phyloP scores from a whole-genome alignment of 2,797 vertebrate species.

The Oreochromis mossambicus region DNA sequence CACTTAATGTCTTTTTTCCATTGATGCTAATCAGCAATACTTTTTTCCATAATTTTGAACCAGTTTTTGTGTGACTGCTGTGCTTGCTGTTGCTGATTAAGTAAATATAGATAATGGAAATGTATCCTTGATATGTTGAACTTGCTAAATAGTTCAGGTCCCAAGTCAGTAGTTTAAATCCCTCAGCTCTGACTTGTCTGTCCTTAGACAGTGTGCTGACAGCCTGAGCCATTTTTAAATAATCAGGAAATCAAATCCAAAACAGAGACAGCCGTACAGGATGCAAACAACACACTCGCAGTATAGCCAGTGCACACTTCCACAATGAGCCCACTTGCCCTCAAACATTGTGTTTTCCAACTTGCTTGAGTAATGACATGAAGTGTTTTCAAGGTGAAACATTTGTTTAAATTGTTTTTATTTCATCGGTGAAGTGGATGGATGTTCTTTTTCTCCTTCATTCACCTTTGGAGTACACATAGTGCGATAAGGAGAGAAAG shows the following conservation, averaged over 20 bases:
- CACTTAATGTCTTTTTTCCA: neutral
- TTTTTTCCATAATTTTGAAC: neutral
- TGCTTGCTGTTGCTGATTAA: neutral
- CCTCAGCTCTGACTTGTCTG: neutral
- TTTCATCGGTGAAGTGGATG: neutral
- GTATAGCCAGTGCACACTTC: neutral
- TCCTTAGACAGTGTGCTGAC: neutral
- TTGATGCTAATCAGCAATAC: neutral
- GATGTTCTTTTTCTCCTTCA: conserved; percentile 24
- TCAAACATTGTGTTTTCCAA: neutral
- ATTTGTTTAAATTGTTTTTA: neutral
- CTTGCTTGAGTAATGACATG: neutral
- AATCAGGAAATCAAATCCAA: neutral
- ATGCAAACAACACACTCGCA: neutral
- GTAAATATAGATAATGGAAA: neutral
- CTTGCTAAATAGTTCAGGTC: neutral
- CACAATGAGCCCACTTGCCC: neutral
- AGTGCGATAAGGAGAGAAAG: neutral
- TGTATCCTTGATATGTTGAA: neutral
- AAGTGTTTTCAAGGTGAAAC: conserved; percentile 19
- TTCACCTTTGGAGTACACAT: neutral
- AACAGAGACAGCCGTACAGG: neutral
- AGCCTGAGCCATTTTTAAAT: neutral
- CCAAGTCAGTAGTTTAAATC: neutral
- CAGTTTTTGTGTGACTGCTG: neutral